Conservation (phyloP, 1,140 invertebrate species). For the Onthophagus taurus region DNA sequence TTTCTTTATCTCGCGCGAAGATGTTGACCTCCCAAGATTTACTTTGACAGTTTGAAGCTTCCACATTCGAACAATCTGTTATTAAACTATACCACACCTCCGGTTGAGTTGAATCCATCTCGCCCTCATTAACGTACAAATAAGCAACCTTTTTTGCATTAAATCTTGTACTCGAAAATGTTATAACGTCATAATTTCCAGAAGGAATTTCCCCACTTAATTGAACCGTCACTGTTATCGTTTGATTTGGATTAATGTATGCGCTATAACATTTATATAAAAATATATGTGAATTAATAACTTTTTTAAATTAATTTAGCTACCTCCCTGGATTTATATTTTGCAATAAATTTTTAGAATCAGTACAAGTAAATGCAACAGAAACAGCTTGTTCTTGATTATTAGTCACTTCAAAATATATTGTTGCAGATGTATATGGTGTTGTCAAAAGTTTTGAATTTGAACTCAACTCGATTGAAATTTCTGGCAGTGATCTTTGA, state of each 20-base stretch:
- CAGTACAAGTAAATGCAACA: slow-evolving; percentile 20
- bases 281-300: background rate
- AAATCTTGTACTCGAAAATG: background rate
- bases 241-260: slow-evolving; percentile 32
- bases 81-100: slow-evolving; percentile 39
- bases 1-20: slow-evolving; percentile 37
- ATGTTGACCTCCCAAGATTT: slow-evolving; percentile 42
- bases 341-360: slow-evolving; percentile 22
- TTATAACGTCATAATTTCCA: background rate
- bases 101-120: slow-evolving; percentile 34
- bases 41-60: slow-evolving; percentile 37
- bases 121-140: slow-evolving; percentile 31
- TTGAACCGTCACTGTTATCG: slow-evolving; percentile 26
- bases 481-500: slow-evolving; percentile 6
- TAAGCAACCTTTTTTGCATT: slow-evolving; percentile 35
- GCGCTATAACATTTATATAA: slow-evolving; percentile 16
- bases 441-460: slow-evolving; percentile 19
- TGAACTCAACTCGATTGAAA: slow-evolving; percentile 22
- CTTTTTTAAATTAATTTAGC: slow-evolving; percentile 1
- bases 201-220: slow-evolving; percentile 18
- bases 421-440: slow-evolving; percentile 12
- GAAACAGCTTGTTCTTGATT: slow-evolving; percentile 19
- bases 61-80: slow-evolving; percentile 40
- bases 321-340: slow-evolving; percentile 20
- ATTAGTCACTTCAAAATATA: slow-evolving; percentile 32